These are phyloP conservation scores for Eupithecia subumbrata DNA, from an alignment of 2,888 invertebrate genomes.

Conservation along the genomic window DNA sequence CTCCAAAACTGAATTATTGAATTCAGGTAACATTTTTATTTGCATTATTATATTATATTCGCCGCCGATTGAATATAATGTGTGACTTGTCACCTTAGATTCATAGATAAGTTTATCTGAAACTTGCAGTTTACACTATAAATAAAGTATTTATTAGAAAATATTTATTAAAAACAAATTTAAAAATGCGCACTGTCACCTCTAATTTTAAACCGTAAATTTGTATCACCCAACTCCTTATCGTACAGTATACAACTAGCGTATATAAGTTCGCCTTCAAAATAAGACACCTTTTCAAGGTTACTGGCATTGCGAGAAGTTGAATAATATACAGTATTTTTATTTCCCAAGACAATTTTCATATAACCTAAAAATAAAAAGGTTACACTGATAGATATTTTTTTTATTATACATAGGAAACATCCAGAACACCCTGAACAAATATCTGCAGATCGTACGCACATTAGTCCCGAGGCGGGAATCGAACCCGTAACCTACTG, in stretches of 20 bases:
- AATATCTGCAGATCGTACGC: no score
- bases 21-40: not conserved
- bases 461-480: no score
- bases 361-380: not conserved
- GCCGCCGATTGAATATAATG: not conserved
- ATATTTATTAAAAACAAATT: not conserved
- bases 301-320: no score
- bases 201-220: not conserved
- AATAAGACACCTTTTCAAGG: not conserved
- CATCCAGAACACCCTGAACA: no score
- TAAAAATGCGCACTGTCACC: not conserved
- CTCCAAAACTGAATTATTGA: not conserved
- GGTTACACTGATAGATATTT: no score
- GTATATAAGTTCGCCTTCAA: not conserved
- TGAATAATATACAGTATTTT: not conserved
- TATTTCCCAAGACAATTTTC: not conserved
- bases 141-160: not conserved
- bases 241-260: not conserved
- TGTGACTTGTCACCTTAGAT: not conserved
- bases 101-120: not conserved
- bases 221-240: not conserved
- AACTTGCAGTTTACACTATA: not conserved
- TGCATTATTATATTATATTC: not conserved
- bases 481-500: no score
- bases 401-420: no score